These are phyloP conservation scores for Drosophila malerkotliana DNA, from an alignment of 1,140 invertebrate genomes.

Conservation along the genomic window DNA sequence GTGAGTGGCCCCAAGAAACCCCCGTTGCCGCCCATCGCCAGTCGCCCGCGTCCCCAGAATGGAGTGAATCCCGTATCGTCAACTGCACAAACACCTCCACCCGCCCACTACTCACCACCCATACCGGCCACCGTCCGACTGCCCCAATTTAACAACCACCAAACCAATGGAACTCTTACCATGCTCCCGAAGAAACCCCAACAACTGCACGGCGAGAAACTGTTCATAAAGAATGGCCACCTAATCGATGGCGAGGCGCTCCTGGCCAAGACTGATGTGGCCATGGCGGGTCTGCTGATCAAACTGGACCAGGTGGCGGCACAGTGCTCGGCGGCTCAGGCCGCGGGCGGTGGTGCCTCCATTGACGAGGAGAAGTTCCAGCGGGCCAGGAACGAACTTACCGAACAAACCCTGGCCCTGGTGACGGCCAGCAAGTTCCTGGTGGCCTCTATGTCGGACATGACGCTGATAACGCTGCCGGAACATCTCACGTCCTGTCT, in stretches of 20 bases:
- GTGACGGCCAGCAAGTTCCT: constrained; percentile 93
- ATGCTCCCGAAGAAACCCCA: constrained; percentile 77
- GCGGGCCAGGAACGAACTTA: constrained; percentile 90
- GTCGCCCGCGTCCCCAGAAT: constrained; percentile 84
- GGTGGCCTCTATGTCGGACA: constrained; percentile 90
- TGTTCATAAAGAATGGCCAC: constrained; percentile 85
- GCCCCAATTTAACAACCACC: constrained; percentile 59
- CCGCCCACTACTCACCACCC: constrained; percentile 72
- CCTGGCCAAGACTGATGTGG: constrained; percentile 87
- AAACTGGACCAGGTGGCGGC: constrained; percentile 88
- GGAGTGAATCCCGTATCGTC: constrained; percentile 58
- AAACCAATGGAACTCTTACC: constrained; percentile 57
- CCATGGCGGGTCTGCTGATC: constrained; percentile 87
- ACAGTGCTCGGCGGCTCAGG: constrained; percentile 88
- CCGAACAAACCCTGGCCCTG: constrained; percentile 90
- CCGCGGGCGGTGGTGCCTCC: constrained; percentile 88
- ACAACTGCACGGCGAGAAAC: constrained; percentile 76
- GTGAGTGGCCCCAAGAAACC: constrained; percentile 88
- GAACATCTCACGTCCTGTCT: constrained; percentile 89
- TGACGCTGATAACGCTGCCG: constrained; percentile 85
- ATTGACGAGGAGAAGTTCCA: constrained; percentile 90
- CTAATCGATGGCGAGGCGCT: constrained; percentile 86
- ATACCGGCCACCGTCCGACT: constrained; percentile 72
- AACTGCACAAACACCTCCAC: constrained; percentile 31
- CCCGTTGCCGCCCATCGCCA: constrained; percentile 88